Conservation (phyloP, 2,797 vertebrate genomes). For the Periparus ater region DNA sequence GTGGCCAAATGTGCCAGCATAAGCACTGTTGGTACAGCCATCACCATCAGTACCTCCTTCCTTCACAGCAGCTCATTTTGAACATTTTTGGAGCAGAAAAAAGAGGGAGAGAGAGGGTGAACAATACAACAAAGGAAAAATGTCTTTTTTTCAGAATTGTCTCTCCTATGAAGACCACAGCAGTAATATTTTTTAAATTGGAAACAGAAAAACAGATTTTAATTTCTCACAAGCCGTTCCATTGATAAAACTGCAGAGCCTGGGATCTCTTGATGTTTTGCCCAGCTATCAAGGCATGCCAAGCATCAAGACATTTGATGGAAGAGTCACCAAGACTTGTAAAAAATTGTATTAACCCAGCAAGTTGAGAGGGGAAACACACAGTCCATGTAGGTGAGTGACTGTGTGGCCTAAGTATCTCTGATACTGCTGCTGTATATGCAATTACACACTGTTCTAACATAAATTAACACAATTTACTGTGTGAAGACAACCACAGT, state of each 20-base stretch:
- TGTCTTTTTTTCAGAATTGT: background rate
- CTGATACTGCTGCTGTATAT: background rate
- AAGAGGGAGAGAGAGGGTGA: fast-evolving
- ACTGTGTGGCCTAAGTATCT: background rate
- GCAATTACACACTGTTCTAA: background rate
- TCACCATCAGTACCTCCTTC: background rate
- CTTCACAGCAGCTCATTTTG: background rate
- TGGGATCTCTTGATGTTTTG: background rate
- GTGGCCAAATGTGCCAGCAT: background rate
- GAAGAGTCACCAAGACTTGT: background rate
- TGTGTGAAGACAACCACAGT: background rate
- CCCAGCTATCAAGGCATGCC: background rate
- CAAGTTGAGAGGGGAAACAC: background rate
- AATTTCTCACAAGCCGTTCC: background rate
- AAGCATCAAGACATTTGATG: background rate
- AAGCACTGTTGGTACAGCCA: background rate
- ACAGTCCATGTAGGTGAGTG: fast-evolving
- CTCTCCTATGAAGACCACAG: background rate
- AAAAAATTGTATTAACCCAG: background rate
- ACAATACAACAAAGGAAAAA: background rate
- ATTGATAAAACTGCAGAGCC: background rate
- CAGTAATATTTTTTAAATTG: background rate
- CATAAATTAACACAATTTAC: background rate
- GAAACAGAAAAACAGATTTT: background rate
- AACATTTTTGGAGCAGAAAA: background rate